Percentiles rank a stretch among this genome's conserved stretches.
phyloP scores from a whole-genome alignment of 1,140 invertebrate genomes.

The Temnothorax curvispinosus region DNA sequence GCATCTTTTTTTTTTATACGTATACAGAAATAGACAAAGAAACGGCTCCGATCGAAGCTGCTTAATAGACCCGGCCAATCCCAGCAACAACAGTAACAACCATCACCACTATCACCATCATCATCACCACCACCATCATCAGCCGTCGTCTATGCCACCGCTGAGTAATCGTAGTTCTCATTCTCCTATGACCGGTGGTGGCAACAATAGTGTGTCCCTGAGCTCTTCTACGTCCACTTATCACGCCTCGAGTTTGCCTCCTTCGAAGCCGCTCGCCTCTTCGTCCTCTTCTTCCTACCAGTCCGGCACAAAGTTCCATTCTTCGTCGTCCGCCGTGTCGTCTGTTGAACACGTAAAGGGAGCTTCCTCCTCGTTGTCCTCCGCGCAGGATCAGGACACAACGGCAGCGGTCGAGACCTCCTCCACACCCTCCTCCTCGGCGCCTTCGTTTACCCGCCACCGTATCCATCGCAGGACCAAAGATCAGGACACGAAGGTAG shows the following conservation, averaged over 20 bases:
- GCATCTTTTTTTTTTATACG: not conserved
- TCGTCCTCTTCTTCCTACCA: constrained; percentile 81
- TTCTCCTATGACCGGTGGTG: constrained; percentile 75
- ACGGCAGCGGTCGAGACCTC: constrained; percentile 9
- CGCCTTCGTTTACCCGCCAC: constrained; percentile 81
- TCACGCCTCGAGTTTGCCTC: constrained; percentile 78
- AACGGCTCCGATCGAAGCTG: constrained; percentile 80
- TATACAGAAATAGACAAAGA: constrained; percentile 82
- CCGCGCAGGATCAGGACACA: constrained; percentile 78
- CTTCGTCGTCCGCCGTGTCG: constrained; percentile 77
- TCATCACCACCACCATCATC: constrained; percentile 48
- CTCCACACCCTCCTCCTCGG: constrained; percentile 44
- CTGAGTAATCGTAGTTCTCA: constrained; percentile 79
- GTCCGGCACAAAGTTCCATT: constrained; percentile 84
- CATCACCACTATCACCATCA: constrained; percentile 44
- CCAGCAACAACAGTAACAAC: constrained; percentile 29
- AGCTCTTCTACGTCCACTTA: constrained; percentile 75
- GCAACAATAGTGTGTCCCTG: constrained; percentile 73
- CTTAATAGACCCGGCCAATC: constrained; percentile 61
- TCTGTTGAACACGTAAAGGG: constrained; percentile 77
- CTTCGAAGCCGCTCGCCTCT: constrained; percentile 75
- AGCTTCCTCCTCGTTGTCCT: constrained; percentile 74
- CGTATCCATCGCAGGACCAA: constrained; percentile 85
- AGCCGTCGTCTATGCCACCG: constrained; percentile 76
- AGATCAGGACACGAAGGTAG: constrained; percentile 82